Percentiles rank a stretch among this genome's conserved stretches.
Evolutionary conservation across 2,797 vertebrate genomes (phyloP).

Genomic region (Notoglanidium macrostoma): DNA sequence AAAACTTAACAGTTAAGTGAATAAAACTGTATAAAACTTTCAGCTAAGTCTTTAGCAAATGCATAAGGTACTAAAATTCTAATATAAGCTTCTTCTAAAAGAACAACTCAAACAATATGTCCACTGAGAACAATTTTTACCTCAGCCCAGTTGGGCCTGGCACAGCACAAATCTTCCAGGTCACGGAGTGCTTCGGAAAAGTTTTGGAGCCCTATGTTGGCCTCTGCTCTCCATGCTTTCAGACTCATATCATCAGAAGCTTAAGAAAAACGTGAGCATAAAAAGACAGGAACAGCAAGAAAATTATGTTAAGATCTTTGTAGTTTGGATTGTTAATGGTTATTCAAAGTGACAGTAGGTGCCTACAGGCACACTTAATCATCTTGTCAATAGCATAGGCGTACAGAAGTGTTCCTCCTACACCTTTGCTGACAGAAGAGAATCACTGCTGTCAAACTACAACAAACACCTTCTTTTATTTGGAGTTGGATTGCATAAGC

Average conservation of each 20-base stretch:
- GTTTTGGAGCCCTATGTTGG: constrained; percentile 68
- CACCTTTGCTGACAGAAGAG: background rate
- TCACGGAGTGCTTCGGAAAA: constrained; percentile 77
- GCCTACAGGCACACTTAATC: constrained; percentile 2
- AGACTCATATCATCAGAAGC: constrained; percentile 76
- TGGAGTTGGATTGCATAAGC: background rate
- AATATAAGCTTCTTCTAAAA: background rate
- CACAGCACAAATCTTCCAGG: constrained; percentile 79
- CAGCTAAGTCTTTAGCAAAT: background rate
- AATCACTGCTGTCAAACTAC: background rate
- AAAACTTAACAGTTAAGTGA: background rate
- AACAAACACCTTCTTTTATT: constrained; percentile 8
- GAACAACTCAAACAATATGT: background rate
- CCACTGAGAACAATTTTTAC: constrained; percentile 65
- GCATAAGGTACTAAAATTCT: background rate
- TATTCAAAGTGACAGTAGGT: background rate
- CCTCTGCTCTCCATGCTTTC: constrained; percentile 79
- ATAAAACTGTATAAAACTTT: background rate
- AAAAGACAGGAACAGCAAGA: background rate
- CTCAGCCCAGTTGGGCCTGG: constrained; percentile 78
- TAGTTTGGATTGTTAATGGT: background rate
- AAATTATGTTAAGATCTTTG: background rate
- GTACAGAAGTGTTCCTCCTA: constrained; percentile 2
- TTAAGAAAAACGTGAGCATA: constrained; percentile 48
- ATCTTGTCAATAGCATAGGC: background rate